Base-by-base conservation (phyloP, 2,113 vertebrate species). In the Oryzias curvinotus region DNA sequence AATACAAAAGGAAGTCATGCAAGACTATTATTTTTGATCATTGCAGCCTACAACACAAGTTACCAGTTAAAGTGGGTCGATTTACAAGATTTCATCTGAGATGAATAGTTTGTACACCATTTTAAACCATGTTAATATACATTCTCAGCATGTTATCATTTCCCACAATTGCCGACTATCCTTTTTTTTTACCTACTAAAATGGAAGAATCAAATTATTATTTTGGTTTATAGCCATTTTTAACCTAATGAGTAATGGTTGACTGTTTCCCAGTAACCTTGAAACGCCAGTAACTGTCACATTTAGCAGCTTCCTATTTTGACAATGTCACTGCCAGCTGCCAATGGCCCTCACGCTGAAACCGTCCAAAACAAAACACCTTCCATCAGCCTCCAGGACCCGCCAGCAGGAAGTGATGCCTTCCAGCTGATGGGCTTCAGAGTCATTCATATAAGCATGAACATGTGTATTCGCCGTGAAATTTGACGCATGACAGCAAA, bases 291-390 rank as follows among this genome's bases (percentile, higher is more conserved):
- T 46, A 52, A 47, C 54, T 47, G 41, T 23, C 16, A 46, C 42
- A 54, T 62, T 52, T 48, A 48, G 28, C 51, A 23, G 49, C 45
- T 57, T 80, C 65, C 68, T 48, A 54, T 51, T 72, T 45, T 77
- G 67, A 83, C 74, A 84, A 54, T 75, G 82, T 65, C 53, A 75
- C 58, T 65, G 50, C 71, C 82, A 87, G 81, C 81, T 87, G 77
- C 85, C 53, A 63, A 46, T 4, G 58, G 50, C 49, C 56, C 53
- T 47, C n/a, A 4, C 3, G 43, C 13, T 23, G 49, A 82, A 55
- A 17, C 23, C 23, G 45, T 69, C 68, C 69, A 74, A 80, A 71
- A 83, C 15, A 74, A 54, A 77, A 63, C 87, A 83, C 82, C 82
- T 87, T 80, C 30, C 46, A 1, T 23, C 42, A 8, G 36, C 43